Conservation (phyloP, 2,113 vertebrate genomes). For the Montifringilla adamsi region DNA sequence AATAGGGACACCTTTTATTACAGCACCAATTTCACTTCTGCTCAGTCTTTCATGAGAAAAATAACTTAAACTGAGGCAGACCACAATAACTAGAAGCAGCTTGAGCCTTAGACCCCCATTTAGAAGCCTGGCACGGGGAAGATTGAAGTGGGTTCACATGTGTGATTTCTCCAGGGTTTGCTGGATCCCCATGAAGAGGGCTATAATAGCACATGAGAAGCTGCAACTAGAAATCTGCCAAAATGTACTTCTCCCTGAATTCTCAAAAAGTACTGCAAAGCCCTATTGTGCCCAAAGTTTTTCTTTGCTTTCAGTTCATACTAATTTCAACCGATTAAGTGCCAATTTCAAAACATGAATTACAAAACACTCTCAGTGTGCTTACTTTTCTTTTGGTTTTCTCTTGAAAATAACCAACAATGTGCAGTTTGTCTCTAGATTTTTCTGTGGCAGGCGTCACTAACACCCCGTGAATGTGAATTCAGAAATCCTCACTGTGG, state of each 20-base stretch:
- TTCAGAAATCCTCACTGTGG: neutral
- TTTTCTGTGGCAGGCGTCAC: neutral
- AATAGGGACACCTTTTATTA: slow-evolving; percentile 4
- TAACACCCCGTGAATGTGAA: neutral
- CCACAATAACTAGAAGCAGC: neutral
- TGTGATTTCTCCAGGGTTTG: neutral
- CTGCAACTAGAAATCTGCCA: neutral
- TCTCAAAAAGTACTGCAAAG: neutral
- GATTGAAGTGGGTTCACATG: neutral
- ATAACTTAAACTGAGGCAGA: neutral
- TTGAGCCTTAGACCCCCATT: neutral
- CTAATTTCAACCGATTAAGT: neutral
- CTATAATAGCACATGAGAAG: neutral
- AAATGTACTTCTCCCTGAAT: neutral
- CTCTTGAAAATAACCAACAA: neutral
- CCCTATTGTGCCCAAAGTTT: neutral
- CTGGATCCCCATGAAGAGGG: neutral
- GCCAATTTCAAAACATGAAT: neutral
- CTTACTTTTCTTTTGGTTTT: neutral
- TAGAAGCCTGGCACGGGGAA: neutral
- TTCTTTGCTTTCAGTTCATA: neutral
- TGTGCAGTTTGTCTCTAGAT: neutral
- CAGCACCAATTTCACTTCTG: neutral
- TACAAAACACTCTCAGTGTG: neutral
- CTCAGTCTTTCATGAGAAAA: neutral